Evolutionary conservation across 2,113 vertebrate genomes (phyloP).

Genomic region (Prochilodus magdalenae): DNA sequence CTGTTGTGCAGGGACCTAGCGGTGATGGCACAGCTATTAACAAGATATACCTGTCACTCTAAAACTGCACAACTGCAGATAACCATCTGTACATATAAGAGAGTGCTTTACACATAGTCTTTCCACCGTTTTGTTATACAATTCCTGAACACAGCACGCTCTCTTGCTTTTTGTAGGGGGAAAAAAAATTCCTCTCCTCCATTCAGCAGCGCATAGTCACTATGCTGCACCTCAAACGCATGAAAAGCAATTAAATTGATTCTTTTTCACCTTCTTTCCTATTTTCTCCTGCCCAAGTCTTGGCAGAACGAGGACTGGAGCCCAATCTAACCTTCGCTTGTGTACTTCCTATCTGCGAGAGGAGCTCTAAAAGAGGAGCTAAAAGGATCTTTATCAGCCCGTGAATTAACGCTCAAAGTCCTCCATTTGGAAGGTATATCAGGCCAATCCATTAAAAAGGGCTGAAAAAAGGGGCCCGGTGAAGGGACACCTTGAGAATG

Average conservation of each 20-base stretch:
- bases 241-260: slow-evolving; percentile 99
- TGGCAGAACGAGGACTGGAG: slow-evolving; percentile 79
- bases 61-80: slow-evolving; percentile 88
- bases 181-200: slow-evolving; percentile 86
- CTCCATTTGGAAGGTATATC: slow-evolving; percentile 99
- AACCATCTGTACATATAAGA: slow-evolving; percentile 92
- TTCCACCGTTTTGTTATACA: too few relatives aligned
- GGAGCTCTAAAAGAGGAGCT: slow-evolving; percentile 99
- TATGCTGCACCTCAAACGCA: slow-evolving; percentile 88
- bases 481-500: slow-evolving; percentile 99
- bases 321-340: slow-evolving; percentile 97
- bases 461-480: slow-evolving; percentile 86
- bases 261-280: slow-evolving; percentile 80
- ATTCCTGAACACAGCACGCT: too few relatives aligned
- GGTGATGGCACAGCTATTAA: slow-evolving; percentile 76
- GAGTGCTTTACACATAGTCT: slow-evolving; percentile 89
- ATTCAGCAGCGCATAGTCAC: slow-evolving; percentile 83
- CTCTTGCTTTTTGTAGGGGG: slow-evolving; percentile 84
- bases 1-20: slow-evolving; percentile 60
- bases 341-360: slow-evolving; percentile 98
- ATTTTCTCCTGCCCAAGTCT: slow-evolving; percentile 70
- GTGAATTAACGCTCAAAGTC: slow-evolving; percentile 99
- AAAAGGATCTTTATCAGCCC: slow-evolving; percentile 99
- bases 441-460: slow-evolving; percentile 96
- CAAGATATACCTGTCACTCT: slow-evolving; percentile 80